Base-by-base conservation (phyloP, 2,888 invertebrate species). In the Tenthredo distinguenda region DNA sequence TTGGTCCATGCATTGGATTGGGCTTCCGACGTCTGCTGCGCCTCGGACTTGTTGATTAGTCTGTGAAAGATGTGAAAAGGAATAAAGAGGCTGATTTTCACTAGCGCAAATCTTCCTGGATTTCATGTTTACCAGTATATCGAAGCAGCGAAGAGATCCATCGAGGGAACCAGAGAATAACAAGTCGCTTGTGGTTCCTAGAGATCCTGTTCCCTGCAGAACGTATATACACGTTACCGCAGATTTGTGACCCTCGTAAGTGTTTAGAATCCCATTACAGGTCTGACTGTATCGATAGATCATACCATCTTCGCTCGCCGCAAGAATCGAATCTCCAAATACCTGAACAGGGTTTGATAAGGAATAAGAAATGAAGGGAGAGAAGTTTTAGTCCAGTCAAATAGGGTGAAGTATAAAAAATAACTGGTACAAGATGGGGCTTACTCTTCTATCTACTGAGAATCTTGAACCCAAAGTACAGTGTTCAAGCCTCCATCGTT, bases 1-100 rank as follows among this genome's bases (percentile, higher is more conserved):
- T 43, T 95, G 94, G 88, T 97, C 97, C 95, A 97, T 96, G 26
- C 97, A 96, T 90, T 97, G 97, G 87, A 97, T 95, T 0, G 96
- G 96, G 90, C 95, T 96, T 7, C 95, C 94, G 1, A 96, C 93
- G 87, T 95, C 94, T 87, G 95, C 94, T 68, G 95, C 94, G 1
- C 94, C 94, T 4, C 95, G 94, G 84, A 95, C 94, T 89, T 95
- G 94, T 85, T 94, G 89, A 0, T 95, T 95, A 79, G 94, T 95
- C 95, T 96, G 92, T 85, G 94, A 34, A 34, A 43, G 15, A 6
- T 18, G 10, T 62, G 3, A 4, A 9, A 62, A 84, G 62, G 68
- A 77, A 62, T 47, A 26, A 68, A 87, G 72, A 31, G n/a, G 21
- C 40, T 77, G 18, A 55, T 43, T 55, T 55, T 55, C n/a, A n/a